Evolutionary conservation across 2,888 invertebrate genomes (phyloP), one percentile per base, ranked within the genome.

Genomic region (Leptopterna dolabrata): DNA sequence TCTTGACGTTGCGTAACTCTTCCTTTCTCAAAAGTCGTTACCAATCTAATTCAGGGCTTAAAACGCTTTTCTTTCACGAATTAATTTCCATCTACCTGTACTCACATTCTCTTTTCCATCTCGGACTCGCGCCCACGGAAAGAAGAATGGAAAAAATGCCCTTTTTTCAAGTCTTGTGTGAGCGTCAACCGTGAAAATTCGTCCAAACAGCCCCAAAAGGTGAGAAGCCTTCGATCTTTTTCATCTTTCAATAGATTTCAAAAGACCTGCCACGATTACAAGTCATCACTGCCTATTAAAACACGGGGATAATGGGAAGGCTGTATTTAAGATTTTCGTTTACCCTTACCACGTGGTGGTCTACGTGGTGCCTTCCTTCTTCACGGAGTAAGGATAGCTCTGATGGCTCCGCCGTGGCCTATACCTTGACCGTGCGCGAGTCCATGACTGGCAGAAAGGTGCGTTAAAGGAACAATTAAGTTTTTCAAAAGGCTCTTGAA

Each of bases 51-150:
- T 83, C 83, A 70, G 41, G 70, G 41, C 36, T 71, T 43, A 63
- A 83, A 83, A 83, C 83, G 83, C 63, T 83, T 70, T 83, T 83
- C 83, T 83, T 83, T 83, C 83, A 83, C 83, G 70, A 70, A 70
- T 70, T 83, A 83, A 83, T 83, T 83, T 43, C 55, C 55, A 55
- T 83, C 41, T 63, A 19, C 83, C 73, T 41, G 30, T 41, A 16
- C 71, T 63, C 41, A 63, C 41, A 36, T 73, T 41, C 73, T 36
- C 73, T n/a, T 73, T 16, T 73, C 41, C 41, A 36, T 36, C 73
- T 36, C 19, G n/a, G 3, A 19, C 41, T 30, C 36, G 36, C 36
- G 36, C 36, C 36, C 7, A 36, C 36, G 16, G 36, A 19, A 16
- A 16, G 36, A 76, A 36, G 73, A 76, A 41, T 27, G 70, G 70